Evolutionary conservation across 2,888 invertebrate genomes (phyloP).

Genomic region (Nipponacmea schrenckii): DNA sequence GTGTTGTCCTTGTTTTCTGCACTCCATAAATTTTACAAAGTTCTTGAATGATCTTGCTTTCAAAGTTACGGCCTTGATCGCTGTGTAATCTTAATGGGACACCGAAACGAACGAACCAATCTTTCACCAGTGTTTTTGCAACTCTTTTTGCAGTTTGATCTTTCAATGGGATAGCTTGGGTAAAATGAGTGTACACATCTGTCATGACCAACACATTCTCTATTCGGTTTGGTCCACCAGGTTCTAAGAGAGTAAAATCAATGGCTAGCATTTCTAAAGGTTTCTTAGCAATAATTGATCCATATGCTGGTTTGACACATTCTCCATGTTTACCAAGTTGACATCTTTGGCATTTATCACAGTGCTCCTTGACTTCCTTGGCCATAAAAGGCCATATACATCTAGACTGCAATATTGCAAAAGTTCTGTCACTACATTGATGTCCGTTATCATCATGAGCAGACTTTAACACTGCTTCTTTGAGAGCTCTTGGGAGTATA

Average conservation of each 20-base stretch:
- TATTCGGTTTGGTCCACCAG: constrained; percentile 19
- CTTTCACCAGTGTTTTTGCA: constrained; percentile 31
- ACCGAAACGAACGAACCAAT: constrained; percentile 17
- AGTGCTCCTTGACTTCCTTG: constrained; percentile 28
- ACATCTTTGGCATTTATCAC: constrained; percentile 35
- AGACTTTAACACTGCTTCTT: constrained; percentile 9
- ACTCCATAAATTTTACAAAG: constrained; percentile 11
- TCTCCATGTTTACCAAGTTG: constrained; percentile 20
- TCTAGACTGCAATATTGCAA: constrained; percentile 24
- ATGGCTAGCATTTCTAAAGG: constrained; percentile 38
- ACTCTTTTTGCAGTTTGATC: constrained; percentile 35
- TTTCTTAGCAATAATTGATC: constrained; percentile 25
- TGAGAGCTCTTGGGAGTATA: constrained; percentile 15
- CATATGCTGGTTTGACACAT: constrained; percentile 18
- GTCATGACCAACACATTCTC: constrained; percentile 43
- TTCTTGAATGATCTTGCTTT: constrained; percentile 12
- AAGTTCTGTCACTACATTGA: constrained; percentile 31
- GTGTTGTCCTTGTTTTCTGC: constrained; percentile 2
- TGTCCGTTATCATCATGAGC: constrained; percentile 33
- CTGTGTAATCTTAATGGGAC: not conserved
- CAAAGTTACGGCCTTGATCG: not conserved
- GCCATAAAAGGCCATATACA: constrained; percentile 39
- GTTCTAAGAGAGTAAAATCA: constrained; percentile 39
- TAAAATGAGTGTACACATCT: constrained; percentile 40
- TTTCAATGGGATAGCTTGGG: constrained; percentile 35